Base-by-base conservation (phyloP, 2,113 vertebrate species). In the Delphinus delphis region DNA sequence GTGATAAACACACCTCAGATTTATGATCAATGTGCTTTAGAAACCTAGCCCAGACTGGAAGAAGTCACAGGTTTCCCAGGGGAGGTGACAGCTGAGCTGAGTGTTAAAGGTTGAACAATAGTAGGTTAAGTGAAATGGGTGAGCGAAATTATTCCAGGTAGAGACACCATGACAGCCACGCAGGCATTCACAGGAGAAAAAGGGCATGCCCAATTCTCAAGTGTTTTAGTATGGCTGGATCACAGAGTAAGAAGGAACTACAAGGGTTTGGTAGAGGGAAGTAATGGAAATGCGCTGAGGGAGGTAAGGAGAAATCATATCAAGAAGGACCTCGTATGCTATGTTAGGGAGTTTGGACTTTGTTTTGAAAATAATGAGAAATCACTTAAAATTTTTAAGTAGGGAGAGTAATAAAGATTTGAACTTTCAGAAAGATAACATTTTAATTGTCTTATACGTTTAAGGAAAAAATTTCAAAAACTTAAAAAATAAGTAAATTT, bases 301-400 rank as follows among this genome's bases (percentile, higher is more conserved):
- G n/a, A 47, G 33, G 38, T 7, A 88, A 53, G 33, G 36, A 73
- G 20, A 70, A 18, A 88, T 55, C 44, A 23, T 47, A 76, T 58
- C 14, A 65, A 6, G 62, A 77, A 91, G 28, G 23, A 26, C 26
- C 36, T 90, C 84, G 33, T 41, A 83, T 23, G 31, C 3, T 63
- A 63, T 15, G 36, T 68, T 33, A n/a, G 11, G 20, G 36, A 74
- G 79, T 89, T 44, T 80, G 67, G 81, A 21, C 33, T 88, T 80
- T 50, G 62, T 88, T 95, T 62, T 65, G 25, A 97, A 80, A 91
- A 90, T 50, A 47, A 81, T 38, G 28, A 94, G 41, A 71, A 93
- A 67, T 36, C n/a, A 31, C 28, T 71, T 7, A 93, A 65, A 6
- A 83, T 26, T 88, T 71, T 65, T 81, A 90, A 86, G 36, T 55